These are phyloP conservation scores for Dyspetes luteomarginatus DNA, from an alignment of 2,888 invertebrate species.

Conservation along the genomic window DNA sequence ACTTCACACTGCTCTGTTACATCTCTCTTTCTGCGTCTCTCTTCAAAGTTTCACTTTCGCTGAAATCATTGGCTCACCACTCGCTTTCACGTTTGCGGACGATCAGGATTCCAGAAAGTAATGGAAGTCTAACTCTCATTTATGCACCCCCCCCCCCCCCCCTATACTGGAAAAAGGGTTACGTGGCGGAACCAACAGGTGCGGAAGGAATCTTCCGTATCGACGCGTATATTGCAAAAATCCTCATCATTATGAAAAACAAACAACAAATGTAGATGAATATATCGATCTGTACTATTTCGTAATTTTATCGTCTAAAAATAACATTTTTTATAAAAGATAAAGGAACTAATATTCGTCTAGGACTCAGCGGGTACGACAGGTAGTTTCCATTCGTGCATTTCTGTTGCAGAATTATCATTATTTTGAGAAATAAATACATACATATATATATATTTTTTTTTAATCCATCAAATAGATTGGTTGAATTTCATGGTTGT, in stretches of 20 bases:
- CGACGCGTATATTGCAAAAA: background rate
- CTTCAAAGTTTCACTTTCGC: constrained; percentile 63
- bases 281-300: background rate
- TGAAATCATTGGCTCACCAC: constrained; percentile 66
- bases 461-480: no score
- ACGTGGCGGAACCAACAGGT: background rate
- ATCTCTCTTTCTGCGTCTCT: constrained; percentile 7
- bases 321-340: no score
- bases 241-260: background rate
- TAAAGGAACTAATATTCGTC: no score
- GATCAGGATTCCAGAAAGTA: constrained; percentile 52
- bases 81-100: constrained; percentile 63
- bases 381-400: background rate
- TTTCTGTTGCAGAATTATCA: no score
- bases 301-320: background rate
- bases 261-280: background rate
- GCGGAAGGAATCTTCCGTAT: constrained; percentile 25
- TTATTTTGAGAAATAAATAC: no score
- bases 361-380: no score
- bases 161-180: constrained; percentile 9
- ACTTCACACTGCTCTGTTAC: background rate
- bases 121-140: background rate
- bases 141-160: background rate
- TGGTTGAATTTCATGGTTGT: no score
- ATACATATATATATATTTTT: no score